Percentiles rank a stretch among this genome's conserved stretches.
These are phyloP conservation scores for Melanotaenia duboulayi DNA, from an alignment of 2,113 vertebrate genomes.

Conservation along the genomic window DNA sequence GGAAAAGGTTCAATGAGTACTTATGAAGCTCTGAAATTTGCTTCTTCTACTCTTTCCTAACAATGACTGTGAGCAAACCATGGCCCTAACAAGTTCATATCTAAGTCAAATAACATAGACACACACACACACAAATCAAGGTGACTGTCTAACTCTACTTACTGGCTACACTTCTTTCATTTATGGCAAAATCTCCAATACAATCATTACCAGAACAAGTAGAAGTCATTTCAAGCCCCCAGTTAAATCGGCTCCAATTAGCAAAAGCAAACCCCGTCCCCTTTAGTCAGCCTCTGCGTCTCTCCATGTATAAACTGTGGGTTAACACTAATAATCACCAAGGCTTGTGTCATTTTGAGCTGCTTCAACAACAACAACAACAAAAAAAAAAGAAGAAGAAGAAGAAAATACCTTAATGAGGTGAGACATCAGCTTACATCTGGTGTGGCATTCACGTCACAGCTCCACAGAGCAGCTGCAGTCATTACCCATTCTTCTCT, in stretches of 20 bases:
- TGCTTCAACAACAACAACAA: too few relatives aligned
- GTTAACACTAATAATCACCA: constrained; percentile 28
- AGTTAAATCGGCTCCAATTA: constrained; percentile 75
- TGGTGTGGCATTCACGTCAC: constrained; percentile 40
- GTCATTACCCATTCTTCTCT: constrained; percentile 44
- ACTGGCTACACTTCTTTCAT: background rate
- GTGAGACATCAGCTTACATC: constrained; percentile 22
- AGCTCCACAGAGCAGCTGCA: constrained; percentile 32
- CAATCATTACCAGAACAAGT: constrained; percentile 67
- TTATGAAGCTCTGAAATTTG: background rate
- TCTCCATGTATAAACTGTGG: constrained; percentile 28
- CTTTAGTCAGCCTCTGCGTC: constrained; percentile 33
- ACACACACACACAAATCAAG: background rate
- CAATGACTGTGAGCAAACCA: background rate
- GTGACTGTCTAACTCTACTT: background rate
- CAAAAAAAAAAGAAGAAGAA: constrained; percentile 2
- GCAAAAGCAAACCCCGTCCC: constrained; percentile 67
- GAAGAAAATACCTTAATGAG: constrained; percentile 46
- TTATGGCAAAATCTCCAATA: background rate
- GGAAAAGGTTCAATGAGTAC: background rate
- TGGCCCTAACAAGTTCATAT: background rate
- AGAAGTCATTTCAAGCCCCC: constrained; percentile 77
- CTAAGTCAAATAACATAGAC: too few relatives aligned
- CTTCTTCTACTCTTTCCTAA: background rate
- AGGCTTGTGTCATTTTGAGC: constrained; percentile 18